Percentiles rank a stretch among this genome's conserved stretches.
Evolutionary conservation across 2,113 vertebrate species (phyloP).

Genomic region (Gobius niger): DNA sequence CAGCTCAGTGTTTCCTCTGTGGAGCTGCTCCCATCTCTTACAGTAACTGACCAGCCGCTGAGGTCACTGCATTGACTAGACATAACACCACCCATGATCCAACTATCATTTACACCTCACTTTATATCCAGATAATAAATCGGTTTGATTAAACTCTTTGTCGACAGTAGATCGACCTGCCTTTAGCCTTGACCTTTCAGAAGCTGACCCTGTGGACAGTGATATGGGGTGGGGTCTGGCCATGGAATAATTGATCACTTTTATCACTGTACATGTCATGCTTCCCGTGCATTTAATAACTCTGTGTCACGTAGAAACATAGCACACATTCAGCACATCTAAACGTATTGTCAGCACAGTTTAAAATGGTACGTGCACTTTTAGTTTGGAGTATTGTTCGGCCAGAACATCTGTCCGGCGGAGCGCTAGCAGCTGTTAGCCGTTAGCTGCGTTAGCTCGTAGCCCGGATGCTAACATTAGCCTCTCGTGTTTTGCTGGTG

Average conservation of each 20-base stretch:
- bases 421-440: not conserved
- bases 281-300: not conserved
- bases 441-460: conserved; percentile 11
- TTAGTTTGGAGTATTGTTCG: not conserved
- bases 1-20: too few species aligned
- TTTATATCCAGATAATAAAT: too few species aligned
- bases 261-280: not conserved
- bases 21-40: too few species aligned
- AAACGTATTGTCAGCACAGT: not conserved
- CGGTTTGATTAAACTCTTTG: too few species aligned
- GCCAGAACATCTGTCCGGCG: not conserved
- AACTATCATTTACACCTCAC: not conserved
- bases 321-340: too few species aligned
- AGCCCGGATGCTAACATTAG: conserved; percentile 25
- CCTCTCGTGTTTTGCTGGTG: conserved; percentile 18
- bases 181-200: not conserved
- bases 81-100: not conserved
- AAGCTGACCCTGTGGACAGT: not conserved
- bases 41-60: not conserved
- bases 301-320: too few species aligned
- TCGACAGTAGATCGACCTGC: too few species aligned
- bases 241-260: not conserved
- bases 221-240: conserved; percentile 51
- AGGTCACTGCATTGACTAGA: not conserved
- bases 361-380: not conserved